These are phyloP conservation scores for Spialia ferax DNA, from an alignment of 2,888 invertebrate genomes.

Conservation along the genomic window DNA sequence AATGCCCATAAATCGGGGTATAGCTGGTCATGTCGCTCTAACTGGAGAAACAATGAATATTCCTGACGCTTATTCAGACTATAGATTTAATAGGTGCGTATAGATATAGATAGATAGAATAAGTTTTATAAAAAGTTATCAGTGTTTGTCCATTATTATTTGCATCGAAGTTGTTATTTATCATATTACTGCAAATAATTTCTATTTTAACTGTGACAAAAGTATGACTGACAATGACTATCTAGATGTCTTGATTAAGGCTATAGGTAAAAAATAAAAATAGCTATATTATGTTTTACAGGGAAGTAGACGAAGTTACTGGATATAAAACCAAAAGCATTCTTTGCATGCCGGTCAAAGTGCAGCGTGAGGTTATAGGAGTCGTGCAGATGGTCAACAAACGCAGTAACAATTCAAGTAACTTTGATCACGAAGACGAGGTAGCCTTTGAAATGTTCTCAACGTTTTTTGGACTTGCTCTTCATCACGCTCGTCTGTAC, in stretches of 20 bases:
- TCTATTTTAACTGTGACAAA: too few relatives aligned
- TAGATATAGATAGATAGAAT: background rate
- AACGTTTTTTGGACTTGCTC: conserved; percentile 94
- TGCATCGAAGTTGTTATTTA: too few relatives aligned
- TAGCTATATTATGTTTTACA: conserved; percentile 45
- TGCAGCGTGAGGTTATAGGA: conserved; percentile 92
- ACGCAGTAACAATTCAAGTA: conserved; percentile 63
- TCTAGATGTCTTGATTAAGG: too few relatives aligned
- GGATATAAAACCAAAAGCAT: conserved; percentile 91
- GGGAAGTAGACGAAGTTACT: conserved; percentile 89
- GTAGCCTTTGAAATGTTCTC: conserved; percentile 94
- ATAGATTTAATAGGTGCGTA: conserved; percentile 89
- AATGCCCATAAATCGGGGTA: conserved; percentile 92
- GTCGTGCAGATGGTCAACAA: conserved; percentile 96
- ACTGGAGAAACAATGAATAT: conserved; percentile 94
- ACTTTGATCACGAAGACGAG: conserved; percentile 90
- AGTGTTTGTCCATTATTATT: too few relatives aligned
- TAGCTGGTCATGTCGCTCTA: conserved; percentile 93
- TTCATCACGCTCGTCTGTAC: conserved; percentile 94
- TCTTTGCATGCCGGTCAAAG: conserved; percentile 95
- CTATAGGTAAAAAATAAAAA: too few relatives aligned
- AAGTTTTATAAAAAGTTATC: too few relatives aligned
- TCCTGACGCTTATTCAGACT: conserved; percentile 92
- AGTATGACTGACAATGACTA: too few relatives aligned
- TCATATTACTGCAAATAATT: too few relatives aligned